Conservation (phyloP, 2,888 invertebrate species). For the Euclidia mi region DNA sequence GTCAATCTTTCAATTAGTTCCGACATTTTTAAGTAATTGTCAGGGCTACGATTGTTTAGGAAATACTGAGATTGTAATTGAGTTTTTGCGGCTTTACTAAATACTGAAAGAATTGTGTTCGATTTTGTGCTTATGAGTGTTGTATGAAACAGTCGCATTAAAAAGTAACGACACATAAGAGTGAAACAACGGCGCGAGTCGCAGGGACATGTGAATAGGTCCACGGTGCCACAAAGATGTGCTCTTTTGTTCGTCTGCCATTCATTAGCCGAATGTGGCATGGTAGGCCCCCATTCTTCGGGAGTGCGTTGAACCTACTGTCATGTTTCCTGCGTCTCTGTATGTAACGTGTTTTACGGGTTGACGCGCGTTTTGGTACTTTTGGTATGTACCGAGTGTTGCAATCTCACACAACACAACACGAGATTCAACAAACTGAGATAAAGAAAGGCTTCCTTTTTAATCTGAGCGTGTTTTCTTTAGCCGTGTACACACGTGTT, state of each 20-base stretch:
- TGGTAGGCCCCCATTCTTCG: slow-evolving; percentile 81
- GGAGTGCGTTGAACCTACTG: slow-evolving; percentile 83
- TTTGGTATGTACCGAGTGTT: slow-evolving; percentile 68
- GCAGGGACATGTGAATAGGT: slow-evolving; percentile 71
- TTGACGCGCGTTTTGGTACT: slow-evolving; percentile 73
- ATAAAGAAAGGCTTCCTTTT: slow-evolving; percentile 27
- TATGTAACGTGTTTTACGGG: slow-evolving; percentile 83
- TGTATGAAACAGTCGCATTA: slow-evolving; percentile 27
- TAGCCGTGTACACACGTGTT: background rate
- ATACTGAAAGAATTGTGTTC: slow-evolving; percentile 23
- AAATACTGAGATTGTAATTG: slow-evolving; percentile 34
- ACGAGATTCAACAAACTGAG: slow-evolving; percentile 28
- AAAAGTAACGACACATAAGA: slow-evolving; percentile 56
- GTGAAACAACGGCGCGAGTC: slow-evolving; percentile 58
- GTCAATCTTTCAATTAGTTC: slow-evolving; percentile 61
- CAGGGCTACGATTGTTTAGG: slow-evolving; percentile 63
- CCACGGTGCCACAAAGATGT: slow-evolving; percentile 68
- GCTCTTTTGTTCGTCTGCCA: slow-evolving; percentile 83
- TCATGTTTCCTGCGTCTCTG: slow-evolving; percentile 76
- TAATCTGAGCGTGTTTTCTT: background rate
- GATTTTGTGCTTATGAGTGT: slow-evolving; percentile 36
- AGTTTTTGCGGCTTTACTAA: slow-evolving; percentile 23
- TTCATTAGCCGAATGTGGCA: slow-evolving; percentile 86
- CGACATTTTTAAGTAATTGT: slow-evolving; percentile 51
- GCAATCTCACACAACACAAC: slow-evolving; percentile 56